phyloP scores from a whole-genome alignment of 2,797 vertebrate genomes.

The Anguilla anguilla region DNA sequence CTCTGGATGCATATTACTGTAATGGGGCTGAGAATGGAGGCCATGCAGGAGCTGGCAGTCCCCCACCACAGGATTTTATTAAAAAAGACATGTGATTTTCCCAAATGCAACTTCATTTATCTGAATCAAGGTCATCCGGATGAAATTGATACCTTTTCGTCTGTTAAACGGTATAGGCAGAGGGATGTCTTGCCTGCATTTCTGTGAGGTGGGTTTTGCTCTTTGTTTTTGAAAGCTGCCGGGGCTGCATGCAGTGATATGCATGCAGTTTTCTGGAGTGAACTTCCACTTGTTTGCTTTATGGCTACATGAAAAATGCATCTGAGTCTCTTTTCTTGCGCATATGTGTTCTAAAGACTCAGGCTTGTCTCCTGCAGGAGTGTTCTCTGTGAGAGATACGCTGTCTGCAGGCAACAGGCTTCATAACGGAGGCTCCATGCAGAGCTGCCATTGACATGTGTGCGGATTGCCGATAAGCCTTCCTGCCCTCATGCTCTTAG shows the following conservation, averaged over 20 bases:
- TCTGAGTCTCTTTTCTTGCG: no score
- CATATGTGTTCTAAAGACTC: no score
- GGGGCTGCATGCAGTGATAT: neutral
- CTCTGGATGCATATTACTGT: neutral
- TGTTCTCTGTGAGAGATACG: neutral
- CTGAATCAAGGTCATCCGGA: constrained; percentile 17
- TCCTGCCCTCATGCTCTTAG: neutral
- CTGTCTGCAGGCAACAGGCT: neutral
- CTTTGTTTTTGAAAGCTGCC: neutral
- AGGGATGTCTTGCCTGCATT: neutral
- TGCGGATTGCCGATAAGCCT: neutral
- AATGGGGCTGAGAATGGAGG: constrained; percentile 3
- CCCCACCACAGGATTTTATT: constrained; percentile 47
- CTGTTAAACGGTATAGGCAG: neutral
- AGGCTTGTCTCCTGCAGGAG: neutral
- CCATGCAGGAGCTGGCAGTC: neutral
- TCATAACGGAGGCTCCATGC: neutral
- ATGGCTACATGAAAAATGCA: neutral
- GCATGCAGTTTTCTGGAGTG: neutral
- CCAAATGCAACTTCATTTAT: neutral
- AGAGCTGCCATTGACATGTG: constrained; percentile 1
- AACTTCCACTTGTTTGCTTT: neutral
- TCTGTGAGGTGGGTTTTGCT: neutral
- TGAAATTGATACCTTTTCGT: neutral
- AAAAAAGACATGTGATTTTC: neutral